Evolutionary conservation across 1,140 invertebrate genomes (phyloP).

Genomic region (Euborellia annulipes): DNA sequence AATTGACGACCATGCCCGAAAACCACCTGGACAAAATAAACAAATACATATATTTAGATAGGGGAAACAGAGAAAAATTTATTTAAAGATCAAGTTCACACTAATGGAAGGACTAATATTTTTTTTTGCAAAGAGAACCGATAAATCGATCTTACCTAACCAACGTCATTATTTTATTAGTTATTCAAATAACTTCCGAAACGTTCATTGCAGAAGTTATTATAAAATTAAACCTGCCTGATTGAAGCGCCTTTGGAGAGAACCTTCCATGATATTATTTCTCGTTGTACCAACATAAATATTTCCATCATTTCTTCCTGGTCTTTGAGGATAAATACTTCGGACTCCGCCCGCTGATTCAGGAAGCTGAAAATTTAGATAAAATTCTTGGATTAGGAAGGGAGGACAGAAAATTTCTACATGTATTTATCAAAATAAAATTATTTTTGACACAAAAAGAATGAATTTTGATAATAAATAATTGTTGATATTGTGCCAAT

Average conservation of each 20-base stretch:
- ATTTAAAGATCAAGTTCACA: not conserved
- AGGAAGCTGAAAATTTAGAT: conserved; percentile 54
- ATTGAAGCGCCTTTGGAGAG: conserved; percentile 72
- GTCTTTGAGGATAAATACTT: conserved; percentile 71
- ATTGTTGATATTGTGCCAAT: too few species aligned
- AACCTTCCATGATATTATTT: conserved; percentile 88
- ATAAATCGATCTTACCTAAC: too few species aligned
- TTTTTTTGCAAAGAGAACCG: too few species aligned
- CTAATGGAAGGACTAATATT: too few species aligned
- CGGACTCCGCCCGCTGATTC: conserved; percentile 69
- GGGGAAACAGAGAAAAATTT: too few species aligned
- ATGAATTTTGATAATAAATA: too few species aligned
- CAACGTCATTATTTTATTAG: too few species aligned
- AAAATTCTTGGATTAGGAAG: too few species aligned
- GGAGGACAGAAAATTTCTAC: too few species aligned
- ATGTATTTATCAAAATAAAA: not conserved
- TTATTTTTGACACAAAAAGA: not conserved
- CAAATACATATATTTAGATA: too few species aligned
- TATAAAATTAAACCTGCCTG: conserved; percentile 44
- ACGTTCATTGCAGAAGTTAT: conserved; percentile 1
- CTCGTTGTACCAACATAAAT: conserved; percentile 84
- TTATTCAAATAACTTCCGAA: too few species aligned
- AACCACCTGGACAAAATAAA: conserved; percentile 42
- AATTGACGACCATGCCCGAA: conserved; percentile 83
- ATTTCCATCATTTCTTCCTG: conserved; percentile 71